Evolutionary conservation across 2,113 vertebrate genomes (phyloP).

Genomic region (Motacilla alba): DNA sequence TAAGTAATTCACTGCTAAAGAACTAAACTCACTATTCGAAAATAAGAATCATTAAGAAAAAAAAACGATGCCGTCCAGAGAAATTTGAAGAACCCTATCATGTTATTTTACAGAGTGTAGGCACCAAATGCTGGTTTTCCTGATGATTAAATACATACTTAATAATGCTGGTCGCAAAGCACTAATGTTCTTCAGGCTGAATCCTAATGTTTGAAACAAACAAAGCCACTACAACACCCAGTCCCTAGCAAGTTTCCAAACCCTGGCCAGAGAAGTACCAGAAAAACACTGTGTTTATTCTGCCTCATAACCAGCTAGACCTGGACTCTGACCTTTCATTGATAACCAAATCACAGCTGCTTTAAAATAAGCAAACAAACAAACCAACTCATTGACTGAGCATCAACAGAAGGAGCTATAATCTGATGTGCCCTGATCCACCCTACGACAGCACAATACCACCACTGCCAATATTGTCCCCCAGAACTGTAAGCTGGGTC

Average conservation of each 20-base stretch:
- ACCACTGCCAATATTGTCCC: background rate
- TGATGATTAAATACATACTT: background rate
- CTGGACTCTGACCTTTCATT: background rate
- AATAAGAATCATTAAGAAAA: background rate
- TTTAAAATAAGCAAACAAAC: background rate
- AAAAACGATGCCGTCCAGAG: rapidly evolving
- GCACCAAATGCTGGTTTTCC: background rate
- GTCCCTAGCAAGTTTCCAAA: background rate
- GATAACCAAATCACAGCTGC: background rate
- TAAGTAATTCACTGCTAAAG: background rate
- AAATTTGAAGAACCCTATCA: background rate
- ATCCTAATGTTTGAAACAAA: background rate
- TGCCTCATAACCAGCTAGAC: background rate
- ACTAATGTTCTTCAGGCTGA: background rate
- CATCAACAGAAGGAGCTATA: background rate
- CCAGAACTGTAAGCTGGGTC: background rate
- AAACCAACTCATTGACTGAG: background rate
- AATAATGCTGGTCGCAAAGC: background rate
- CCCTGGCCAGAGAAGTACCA: background rate
- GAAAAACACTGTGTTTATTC: background rate
- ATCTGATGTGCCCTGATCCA: background rate
- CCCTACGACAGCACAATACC: background rate
- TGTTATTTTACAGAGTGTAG: background rate
- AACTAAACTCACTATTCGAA: background rate
- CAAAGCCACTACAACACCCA: background rate